Evolutionary conservation across 2,888 invertebrate genomes (phyloP), one percentile per base, ranked within the genome.

Genomic region (Kuschelorhynchus macadamiae): DNA sequence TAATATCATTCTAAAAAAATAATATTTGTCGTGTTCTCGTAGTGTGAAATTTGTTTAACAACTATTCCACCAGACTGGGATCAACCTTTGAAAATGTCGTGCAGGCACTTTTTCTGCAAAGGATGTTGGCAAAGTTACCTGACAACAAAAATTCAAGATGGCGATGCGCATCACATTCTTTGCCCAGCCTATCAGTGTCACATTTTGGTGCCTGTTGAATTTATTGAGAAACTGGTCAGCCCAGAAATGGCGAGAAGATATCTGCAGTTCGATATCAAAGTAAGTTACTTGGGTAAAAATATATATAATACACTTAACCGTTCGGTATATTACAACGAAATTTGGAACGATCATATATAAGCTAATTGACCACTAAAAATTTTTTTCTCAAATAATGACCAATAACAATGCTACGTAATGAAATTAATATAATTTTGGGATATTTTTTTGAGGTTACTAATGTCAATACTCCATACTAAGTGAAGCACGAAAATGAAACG

Each of bases 241-340:
- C 86, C 89, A 1, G 88, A 89, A 72, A 88, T 90, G 85, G 89
- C 90, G 5, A 81, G 88, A 46, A 83, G 89, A 75, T 90, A 90
- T 78, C 82, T 90, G 17, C 89, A 90, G 77, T 90, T 90, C 81
- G 90, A 90, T 81, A 90, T 90, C 69, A 89, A 90, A 85, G 89
- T 89, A 76, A 76, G 61, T 57, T 25, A n/a, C n/a, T n/a, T n/a
- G n/a, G n/a, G n/a, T n/a, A n/a, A n/a, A n/a, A n/a, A n/a, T n/a
- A n/a, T n/a, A n/a, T n/a, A n/a, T n/a, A n/a, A n/a, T n/a, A n/a
- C n/a, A n/a, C n/a, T n/a, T n/a, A n/a, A n/a, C n/a, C n/a, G n/a
- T n/a, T n/a, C n/a, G n/a, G n/a, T n/a, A n/a, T n/a, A n/a, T n/a
- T n/a, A n/a, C n/a, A n/a, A n/a, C n/a, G n/a, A n/a, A n/a, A n/a